These are phyloP conservation scores for Callaeas wilsoni DNA, from an alignment of 2,113 vertebrate species.

Conservation along the genomic window DNA sequence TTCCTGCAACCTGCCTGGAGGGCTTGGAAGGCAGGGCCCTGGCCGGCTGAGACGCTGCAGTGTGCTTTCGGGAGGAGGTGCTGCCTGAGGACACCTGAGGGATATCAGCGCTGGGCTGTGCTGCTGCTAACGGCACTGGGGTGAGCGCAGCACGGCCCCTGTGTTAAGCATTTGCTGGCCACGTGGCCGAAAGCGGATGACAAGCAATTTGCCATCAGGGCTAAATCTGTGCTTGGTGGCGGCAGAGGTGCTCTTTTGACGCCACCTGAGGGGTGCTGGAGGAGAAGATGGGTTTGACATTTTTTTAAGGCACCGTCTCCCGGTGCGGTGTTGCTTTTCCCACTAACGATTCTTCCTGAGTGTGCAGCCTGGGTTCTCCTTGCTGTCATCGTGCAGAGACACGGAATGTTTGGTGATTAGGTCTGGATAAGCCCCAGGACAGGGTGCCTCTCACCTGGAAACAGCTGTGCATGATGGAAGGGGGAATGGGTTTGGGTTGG, in stretches of 20 bases:
- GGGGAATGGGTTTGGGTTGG: not conserved
- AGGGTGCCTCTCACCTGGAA: not conserved
- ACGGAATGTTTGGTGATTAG: not conserved
- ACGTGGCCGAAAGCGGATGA: not conserved
- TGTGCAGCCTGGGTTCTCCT: not conserved
- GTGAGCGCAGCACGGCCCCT: not conserved
- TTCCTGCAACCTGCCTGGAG: not conserved
- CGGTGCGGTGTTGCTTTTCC: accelerated
- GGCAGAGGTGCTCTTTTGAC: not conserved
- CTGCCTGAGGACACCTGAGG: not conserved
- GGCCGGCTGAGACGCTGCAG: not conserved
- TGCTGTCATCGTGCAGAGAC: not conserved
- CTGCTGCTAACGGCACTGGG: not conserved
- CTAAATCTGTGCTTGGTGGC: not conserved
- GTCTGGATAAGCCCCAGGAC: not conserved
- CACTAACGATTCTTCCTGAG: not conserved
- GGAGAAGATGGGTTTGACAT: not conserved
- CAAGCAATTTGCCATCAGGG: not conserved
- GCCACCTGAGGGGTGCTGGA: not conserved
- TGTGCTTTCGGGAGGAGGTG: not conserved
- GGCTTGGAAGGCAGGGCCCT: not conserved
- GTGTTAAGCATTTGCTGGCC: not conserved
- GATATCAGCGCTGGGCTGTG: not conserved
- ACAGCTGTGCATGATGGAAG: not conserved
- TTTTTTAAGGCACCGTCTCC: not conserved